Conservation (phyloP, 2,113 vertebrate species). For the Candoia aspera region DNA sequence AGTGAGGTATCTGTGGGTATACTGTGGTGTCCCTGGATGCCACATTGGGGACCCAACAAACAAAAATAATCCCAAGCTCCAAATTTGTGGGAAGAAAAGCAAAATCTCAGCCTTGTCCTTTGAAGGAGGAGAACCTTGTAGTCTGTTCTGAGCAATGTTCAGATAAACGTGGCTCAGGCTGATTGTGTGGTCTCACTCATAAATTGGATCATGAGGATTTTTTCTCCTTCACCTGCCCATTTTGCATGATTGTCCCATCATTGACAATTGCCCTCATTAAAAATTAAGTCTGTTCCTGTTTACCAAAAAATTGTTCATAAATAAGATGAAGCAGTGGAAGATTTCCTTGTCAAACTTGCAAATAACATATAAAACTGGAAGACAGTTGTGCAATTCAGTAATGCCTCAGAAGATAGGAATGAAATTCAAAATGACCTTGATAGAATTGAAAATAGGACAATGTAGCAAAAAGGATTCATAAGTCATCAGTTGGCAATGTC, state of each 20-base stretch:
- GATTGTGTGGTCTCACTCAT: not conserved
- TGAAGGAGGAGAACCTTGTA: not conserved
- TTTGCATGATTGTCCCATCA: not conserved
- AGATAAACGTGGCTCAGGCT: not conserved
- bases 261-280: too few relatives aligned
- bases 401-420: too few relatives aligned
- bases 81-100: not conserved
- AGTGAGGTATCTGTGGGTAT: not conserved
- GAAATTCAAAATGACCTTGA: too few relatives aligned
- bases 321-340: too few relatives aligned
- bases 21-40: not conserved
- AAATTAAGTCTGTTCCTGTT: too few relatives aligned
- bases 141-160: not conserved
- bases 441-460: too few relatives aligned
- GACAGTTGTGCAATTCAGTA: too few relatives aligned
- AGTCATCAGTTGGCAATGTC: too few relatives aligned
- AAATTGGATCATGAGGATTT: not conserved
- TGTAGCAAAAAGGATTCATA: too few relatives aligned
- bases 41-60: not conserved
- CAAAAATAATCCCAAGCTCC: not conserved
- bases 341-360: too few relatives aligned
- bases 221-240: not conserved
- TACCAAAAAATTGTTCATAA: too few relatives aligned
- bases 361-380: too few relatives aligned
- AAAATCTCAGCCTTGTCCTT: not conserved